Evolutionary conservation across 2,797 vertebrate genomes (phyloP).

Genomic region (Cyprinodon diabolis): DNA sequence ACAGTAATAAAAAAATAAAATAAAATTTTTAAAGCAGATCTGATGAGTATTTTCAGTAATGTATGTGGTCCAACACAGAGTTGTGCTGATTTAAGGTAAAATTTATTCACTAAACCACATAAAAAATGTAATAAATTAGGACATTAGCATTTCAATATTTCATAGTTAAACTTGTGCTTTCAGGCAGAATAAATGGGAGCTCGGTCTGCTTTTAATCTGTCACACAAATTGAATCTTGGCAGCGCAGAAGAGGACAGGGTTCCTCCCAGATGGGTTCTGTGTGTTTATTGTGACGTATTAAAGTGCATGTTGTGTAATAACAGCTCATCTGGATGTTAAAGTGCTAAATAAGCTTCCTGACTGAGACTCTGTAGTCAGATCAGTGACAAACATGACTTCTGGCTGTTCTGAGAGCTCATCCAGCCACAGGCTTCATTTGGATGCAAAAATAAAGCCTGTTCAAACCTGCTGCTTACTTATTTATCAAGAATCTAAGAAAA

Average conservation of each 20-base stretch:
- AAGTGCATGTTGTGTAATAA: not conserved
- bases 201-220: not conserved
- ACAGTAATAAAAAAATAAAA: too few species aligned
- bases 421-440: not conserved
- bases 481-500: not conserved
- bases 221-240: not conserved
- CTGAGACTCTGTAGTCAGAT: not conserved
- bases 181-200: not conserved
- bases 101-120: not conserved
- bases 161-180: not conserved
- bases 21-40: too few species aligned
- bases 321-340: not conserved
- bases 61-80: too few species aligned
- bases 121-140: not conserved
- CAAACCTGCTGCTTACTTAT: not conserved
- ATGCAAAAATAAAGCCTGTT: not conserved
- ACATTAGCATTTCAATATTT: not conserved
- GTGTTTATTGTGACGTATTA: not conserved
- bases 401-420: not conserved
- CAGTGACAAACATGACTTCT: not conserved
- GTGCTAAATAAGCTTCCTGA: not conserved
- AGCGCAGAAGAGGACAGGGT: not conserved
- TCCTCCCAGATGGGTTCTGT: not conserved
- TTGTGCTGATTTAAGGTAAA: not conserved
- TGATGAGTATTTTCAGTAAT: too few species aligned